phyloP scores from a whole-genome alignment of 2,888 invertebrate species.

The Rugalucina vietnamica region DNA sequence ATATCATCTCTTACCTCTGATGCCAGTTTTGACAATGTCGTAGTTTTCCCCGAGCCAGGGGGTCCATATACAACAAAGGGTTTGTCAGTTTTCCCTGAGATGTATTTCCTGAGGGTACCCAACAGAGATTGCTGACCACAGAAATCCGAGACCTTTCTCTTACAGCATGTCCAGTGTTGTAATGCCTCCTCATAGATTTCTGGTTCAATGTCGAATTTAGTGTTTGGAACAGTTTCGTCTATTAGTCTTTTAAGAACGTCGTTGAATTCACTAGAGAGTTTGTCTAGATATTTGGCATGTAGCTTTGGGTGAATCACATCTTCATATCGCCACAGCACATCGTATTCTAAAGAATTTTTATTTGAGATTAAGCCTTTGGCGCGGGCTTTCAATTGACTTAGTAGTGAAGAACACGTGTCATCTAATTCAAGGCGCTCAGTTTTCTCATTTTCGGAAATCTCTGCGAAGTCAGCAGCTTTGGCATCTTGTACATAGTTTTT shows the following conservation, averaged over 20 bases:
- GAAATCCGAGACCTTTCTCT: conserved; percentile 61
- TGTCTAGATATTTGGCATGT: conserved; percentile 78
- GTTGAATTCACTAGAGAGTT: conserved; percentile 70
- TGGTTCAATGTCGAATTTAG: conserved; percentile 59
- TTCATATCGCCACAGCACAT: conserved; percentile 81
- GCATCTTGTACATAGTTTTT: conserved; percentile 79
- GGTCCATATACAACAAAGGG: conserved; percentile 78
- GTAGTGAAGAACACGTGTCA: conserved; percentile 57
- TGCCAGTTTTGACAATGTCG: conserved; percentile 75
- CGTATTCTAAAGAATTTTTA: conserved; percentile 69
- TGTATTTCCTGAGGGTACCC: conserved; percentile 67
- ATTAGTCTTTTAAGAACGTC: conserved; percentile 66
- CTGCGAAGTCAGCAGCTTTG: conserved; percentile 72
- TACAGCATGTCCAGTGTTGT: conserved; percentile 71
- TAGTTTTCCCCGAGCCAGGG: conserved; percentile 78
- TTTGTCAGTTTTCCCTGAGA: conserved; percentile 64
- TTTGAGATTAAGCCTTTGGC: conserved; percentile 64
- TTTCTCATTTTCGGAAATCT: conserved; percentile 73
- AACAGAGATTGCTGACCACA: conserved; percentile 68
- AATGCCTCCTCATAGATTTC: conserved; percentile 68
- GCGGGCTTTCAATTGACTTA: conserved; percentile 72
- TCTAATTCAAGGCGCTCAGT: conserved; percentile 70
- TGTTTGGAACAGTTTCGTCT: conserved; percentile 65
- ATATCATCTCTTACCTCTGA: conserved; percentile 76
- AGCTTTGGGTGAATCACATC: conserved; percentile 78